These are phyloP conservation scores for Anoura caudifer DNA, from an alignment of 2,113 vertebrate species.

Conservation along the genomic window DNA sequence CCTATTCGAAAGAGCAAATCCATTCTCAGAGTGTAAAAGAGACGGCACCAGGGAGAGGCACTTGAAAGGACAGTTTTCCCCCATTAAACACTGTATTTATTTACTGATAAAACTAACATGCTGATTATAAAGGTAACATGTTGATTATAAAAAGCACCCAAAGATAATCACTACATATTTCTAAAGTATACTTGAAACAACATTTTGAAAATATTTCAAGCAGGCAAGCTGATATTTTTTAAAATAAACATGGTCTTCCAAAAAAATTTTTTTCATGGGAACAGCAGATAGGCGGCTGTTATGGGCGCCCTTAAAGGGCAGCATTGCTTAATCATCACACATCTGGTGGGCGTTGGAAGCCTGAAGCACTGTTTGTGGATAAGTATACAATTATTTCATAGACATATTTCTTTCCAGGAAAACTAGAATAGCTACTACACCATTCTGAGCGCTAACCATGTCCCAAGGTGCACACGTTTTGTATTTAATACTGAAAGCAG, in stretches of 20 bases:
- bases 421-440: neutral
- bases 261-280: neutral
- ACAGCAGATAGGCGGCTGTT: neutral
- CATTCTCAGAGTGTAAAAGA: neutral
- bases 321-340: neutral
- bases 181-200: neutral
- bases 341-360: neutral
- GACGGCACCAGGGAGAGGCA: neutral
- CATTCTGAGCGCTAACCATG: neutral
- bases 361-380: neutral
- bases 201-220: neutral
- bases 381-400: constrained; percentile 11
- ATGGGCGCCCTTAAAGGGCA: neutral
- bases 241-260: neutral
- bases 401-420: neutral
- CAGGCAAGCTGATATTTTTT: neutral
- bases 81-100: neutral
- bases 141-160: neutral
- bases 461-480: neutral
- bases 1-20: neutral
- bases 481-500: neutral
- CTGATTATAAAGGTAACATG: neutral
- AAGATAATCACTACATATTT: neutral
- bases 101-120: neutral
- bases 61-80: neutral